Base-by-base conservation (phyloP, 1,140 invertebrate genomes). In the Popillia japonica region DNA sequence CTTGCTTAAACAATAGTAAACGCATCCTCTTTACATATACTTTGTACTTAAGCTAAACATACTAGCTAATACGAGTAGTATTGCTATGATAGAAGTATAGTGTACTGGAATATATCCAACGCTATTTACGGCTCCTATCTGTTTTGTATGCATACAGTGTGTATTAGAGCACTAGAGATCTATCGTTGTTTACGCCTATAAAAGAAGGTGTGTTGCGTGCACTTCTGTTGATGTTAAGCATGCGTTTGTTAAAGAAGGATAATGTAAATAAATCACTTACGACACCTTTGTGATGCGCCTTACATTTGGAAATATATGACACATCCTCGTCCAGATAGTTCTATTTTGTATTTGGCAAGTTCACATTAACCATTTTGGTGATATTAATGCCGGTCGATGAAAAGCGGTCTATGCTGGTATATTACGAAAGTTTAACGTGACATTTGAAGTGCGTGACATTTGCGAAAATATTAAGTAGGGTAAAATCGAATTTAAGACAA, bases 131-230 rank as follows among this genome's bases (percentile, higher is more conserved):
- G 48, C 48, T 55, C 6, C 48, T 17, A 34, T 34, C 48, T 17
- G 11, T 55, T 55, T 17, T 17, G 48, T 55, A 55, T 17, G 17
- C 14, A 55, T 34, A 34, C 27, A 34, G 27, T 34, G 27, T 34
- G 27, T 34, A 34, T 34, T 34, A 34, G 27, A 34, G 27, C 27
- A 34, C 27, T 34, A 34, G 27, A 34, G 27, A 34, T 20, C 48
- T 17, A 55, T 55, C 48, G 48, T 55, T 55, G 48, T 55, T 55
- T 55, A 55, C 14, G n/a, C 48, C 48, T 55, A 55, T 55, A 55
- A 55, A 34, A 55, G 14, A 55, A 55, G 48, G 48, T 55, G 48
- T 55, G 48, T 55, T 55, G 48, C 48, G 48, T 55, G 48, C 48
- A 55, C 48, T 55, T 55, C 48, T 3, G 17, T 55, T 55, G 48